phyloP scores from a whole-genome alignment of 2,113 vertebrate genomes.

The Centrocercus urophasianus region DNA sequence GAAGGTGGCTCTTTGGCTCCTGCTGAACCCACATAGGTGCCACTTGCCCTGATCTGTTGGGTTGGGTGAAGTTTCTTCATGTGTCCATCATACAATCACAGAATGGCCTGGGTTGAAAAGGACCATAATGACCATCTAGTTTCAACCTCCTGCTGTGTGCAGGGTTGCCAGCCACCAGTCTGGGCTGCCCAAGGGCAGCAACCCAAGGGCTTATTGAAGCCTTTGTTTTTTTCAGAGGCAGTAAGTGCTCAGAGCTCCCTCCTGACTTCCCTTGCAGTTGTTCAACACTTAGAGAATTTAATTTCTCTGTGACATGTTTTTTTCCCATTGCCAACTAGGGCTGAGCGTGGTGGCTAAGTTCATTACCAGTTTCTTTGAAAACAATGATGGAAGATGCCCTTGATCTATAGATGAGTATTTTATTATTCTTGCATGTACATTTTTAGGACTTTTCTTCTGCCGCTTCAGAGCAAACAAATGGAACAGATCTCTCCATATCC shows the following conservation, averaged over 20 bases:
- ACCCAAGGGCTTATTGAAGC: not conserved
- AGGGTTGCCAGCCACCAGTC: too few species aligned
- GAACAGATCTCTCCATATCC: not conserved
- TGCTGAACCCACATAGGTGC: not conserved
- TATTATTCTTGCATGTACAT: not conserved
- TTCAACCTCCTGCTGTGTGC: too few species aligned
- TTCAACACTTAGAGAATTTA: not conserved
- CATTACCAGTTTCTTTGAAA: not conserved
- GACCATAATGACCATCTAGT: too few species aligned
- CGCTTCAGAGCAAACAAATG: conserved; percentile 36
- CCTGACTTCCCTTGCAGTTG: not conserved
- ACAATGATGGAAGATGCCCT: conserved; percentile 22
- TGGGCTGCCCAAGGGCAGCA: accelerated
- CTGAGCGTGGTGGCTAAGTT: not conserved
- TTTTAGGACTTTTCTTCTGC: conserved; percentile 35
- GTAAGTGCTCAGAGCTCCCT: not conserved
- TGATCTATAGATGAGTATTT: conserved; percentile 17
- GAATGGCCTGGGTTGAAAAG: too few species aligned
- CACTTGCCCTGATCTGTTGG: not conserved
- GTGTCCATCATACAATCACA: accelerated
- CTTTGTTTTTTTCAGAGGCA: not conserved
- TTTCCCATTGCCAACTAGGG: not conserved
- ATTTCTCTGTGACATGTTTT: not conserved
- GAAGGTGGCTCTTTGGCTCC: not conserved
- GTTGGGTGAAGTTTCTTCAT: not conserved